Percentiles rank a stretch among this genome's conserved stretches.
phyloP scores from a whole-genome alignment of 2,888 invertebrate species.

The Megastigmus dorsalis region DNA sequence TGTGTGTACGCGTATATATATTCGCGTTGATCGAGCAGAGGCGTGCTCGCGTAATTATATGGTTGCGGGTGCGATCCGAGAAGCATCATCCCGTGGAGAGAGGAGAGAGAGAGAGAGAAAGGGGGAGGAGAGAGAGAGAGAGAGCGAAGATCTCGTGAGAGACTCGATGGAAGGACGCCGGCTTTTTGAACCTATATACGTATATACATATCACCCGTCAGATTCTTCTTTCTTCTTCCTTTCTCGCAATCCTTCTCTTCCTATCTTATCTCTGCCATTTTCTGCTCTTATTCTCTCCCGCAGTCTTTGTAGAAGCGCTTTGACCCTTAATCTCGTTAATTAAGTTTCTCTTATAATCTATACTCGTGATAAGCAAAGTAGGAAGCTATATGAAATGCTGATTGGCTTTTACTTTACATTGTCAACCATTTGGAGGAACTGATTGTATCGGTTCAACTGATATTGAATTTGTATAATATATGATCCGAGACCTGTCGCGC shows the following conservation, averaged over 20 bases:
- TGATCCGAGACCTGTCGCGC: no score
- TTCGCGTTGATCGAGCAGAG: constrained; percentile 53
- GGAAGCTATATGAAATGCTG: no score
- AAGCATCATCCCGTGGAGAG: constrained; percentile 45
- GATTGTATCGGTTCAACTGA: no score
- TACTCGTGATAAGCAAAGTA: no score
- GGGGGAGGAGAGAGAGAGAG: neutral
- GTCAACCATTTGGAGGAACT: no score
- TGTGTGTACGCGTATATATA: constrained; percentile 25
- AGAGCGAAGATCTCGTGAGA: constrained; percentile 1
- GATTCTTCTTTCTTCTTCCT: neutral
- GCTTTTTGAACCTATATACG: constrained; percentile 39
- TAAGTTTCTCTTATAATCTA: constrained; percentile 26
- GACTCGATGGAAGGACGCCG: constrained; percentile 39
- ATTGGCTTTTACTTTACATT: no score
- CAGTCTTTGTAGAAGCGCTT: neutral
- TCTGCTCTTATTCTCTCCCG: constrained; percentile 7
- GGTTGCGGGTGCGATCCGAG: constrained; percentile 61
- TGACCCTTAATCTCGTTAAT: constrained; percentile 24
- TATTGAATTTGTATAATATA: no score
- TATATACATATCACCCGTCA: no score
- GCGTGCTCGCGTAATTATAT: constrained; percentile 60
- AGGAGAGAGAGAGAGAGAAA: constrained; percentile 10
- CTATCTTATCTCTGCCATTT: constrained; percentile 11
- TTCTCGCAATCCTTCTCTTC: neutral